Evolutionary conservation across 2,113 vertebrate genomes (phyloP).

Genomic region (Leucosticte australis): DNA sequence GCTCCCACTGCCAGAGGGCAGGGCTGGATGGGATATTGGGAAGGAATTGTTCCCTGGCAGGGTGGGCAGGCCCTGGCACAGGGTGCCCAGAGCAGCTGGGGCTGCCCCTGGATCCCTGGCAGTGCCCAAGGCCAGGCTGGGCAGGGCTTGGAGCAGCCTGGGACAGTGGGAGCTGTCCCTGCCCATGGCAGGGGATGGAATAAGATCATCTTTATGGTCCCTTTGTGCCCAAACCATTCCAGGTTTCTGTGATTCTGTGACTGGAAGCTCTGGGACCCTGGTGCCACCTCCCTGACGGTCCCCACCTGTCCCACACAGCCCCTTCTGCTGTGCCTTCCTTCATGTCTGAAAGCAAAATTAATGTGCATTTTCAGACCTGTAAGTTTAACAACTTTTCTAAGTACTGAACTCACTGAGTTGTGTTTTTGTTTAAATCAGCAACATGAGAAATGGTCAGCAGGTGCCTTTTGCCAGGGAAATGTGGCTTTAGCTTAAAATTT

Average conservation of each 20-base stretch:
- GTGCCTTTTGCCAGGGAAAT: not conserved
- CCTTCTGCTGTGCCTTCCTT: accelerated
- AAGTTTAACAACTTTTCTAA: not conserved
- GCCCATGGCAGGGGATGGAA: not conserved
- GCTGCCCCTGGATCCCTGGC: not conserved
- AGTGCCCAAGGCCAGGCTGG: not conserved
- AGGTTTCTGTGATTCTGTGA: not conserved
- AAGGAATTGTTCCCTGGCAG: not conserved
- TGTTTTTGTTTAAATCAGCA: not conserved
- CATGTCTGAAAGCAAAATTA: not conserved
- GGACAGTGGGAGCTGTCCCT: accelerated
- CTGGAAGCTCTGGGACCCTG: not conserved
- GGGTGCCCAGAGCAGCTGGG: not conserved
- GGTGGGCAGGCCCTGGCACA: not conserved
- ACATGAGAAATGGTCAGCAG: not conserved
- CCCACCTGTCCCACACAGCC: accelerated
- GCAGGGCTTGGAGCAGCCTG: accelerated
- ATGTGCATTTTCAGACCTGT: not conserved
- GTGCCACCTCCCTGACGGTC: accelerated
- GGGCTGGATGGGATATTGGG: not conserved
- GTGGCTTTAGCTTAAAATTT: not conserved
- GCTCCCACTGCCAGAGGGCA: not conserved
- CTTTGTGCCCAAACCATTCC: not conserved
- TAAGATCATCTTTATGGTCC: not conserved
- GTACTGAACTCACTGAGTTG: not conserved